These are phyloP conservation scores for Caenorhabditis briggsae DNA, from an alignment of 1,140 invertebrate genomes.

Conservation along the genomic window DNA sequence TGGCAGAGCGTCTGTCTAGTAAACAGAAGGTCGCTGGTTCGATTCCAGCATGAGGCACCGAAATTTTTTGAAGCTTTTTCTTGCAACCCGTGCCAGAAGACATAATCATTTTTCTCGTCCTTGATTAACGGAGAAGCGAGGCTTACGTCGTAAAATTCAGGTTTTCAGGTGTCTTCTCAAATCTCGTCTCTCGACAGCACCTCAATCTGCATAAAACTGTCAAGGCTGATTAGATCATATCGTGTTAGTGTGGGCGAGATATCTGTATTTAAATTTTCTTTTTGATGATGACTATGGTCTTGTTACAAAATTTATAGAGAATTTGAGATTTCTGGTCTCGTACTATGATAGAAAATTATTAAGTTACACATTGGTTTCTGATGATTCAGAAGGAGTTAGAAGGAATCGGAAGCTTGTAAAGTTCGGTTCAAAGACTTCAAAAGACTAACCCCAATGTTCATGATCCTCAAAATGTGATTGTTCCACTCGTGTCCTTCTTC, in stretches of 20 bases:
- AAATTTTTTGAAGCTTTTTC: not conserved
- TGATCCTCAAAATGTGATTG: not conserved
- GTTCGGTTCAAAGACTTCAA: not conserved
- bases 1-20: constrained; percentile 73
- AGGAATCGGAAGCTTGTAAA: not conserved
- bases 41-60: constrained; percentile 72
- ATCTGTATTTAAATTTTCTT: not conserved
- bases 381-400: not conserved
- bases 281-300: too few relatives aligned
- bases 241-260: not conserved
- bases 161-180: constrained; percentile 2
- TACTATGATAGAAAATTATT: not conserved
- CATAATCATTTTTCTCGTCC: not conserved
- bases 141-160: constrained; percentile 42
- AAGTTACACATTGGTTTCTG: constrained; percentile 33
- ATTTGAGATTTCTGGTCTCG: not conserved
- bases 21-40: constrained; percentile 74
- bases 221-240: constrained; percentile 42
- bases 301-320: not conserved
- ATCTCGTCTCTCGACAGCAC: not conserved
- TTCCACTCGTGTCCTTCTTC: not conserved
- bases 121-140: not conserved
- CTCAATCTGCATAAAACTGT: not conserved
- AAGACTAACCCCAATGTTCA: too few relatives aligned
- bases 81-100: not conserved